Evolutionary conservation across 2,888 invertebrate species (phyloP), one percentile per base, ranked within the genome.

Genomic region (Zaprionus obscuricornis): DNA sequence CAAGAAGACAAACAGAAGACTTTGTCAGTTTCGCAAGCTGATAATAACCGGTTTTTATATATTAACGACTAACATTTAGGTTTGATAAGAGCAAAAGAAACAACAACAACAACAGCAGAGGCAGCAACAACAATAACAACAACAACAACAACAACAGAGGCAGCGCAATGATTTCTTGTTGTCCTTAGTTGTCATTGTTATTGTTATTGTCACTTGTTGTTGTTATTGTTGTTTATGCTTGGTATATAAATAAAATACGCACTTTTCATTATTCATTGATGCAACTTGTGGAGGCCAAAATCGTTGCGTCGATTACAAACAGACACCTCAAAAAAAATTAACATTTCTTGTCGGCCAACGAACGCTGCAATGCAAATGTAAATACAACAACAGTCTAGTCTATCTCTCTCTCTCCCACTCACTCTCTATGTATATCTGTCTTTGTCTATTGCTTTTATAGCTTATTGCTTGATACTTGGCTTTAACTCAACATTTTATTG

Each of bases 21-120:
- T n/a, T n/a, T n/a, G n/a, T n/a, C n/a, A n/a, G n/a, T 79, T 85
- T 78, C 60, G 73, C 83, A 69, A 85, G 64, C 69, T 78, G 73
- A 74, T 85, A 73, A 82, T 68, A 79, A 85, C 83, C 63, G 64
- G 83, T 85, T 79, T n/a, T n/a, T n/a, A n/a, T n/a, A n/a, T n/a
- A n/a, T n/a, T n/a, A n/a, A n/a, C 42, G 17, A 42, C 33, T 11
- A 36, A 20, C 58, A 18, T 16, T 45, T 4, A 27, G 24, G 14
- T 34, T 40, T 77, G 77, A 77, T 77, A 77, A 77, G 57, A 51
- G 51, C 17, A n/a, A n/a, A n/a, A n/a, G n/a, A n/a, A n/a, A n/a
- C n/a, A n/a, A n/a, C n/a, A n/a, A 18, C 22, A 37, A 14, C 18
- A 40, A 34, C 18, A 33, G 31, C 36, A 29, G 29, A 45, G 14